phyloP scores from a whole-genome alignment of 1,140 invertebrate genomes.

The Dendrolimus punctatus region DNA sequence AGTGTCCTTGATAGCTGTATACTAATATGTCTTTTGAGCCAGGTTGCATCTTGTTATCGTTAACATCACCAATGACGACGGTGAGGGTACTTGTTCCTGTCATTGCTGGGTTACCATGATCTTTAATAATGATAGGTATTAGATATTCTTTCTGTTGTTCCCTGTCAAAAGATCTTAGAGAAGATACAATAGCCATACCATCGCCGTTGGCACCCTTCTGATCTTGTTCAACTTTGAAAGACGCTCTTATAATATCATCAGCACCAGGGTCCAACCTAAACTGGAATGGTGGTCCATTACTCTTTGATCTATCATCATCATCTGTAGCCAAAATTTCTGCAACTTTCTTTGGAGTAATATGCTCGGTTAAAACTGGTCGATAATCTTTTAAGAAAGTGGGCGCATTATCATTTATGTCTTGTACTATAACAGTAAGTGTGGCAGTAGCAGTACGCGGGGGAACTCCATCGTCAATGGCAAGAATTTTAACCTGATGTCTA shows the following conservation, averaged over 20 bases:
- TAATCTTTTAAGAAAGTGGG: constrained; percentile 94
- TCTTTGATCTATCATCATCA: constrained; percentile 94
- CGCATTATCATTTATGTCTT: constrained; percentile 97
- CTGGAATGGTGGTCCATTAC: constrained; percentile 95
- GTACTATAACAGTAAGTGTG: constrained; percentile 94
- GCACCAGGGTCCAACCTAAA: constrained; percentile 94
- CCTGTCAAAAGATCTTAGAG: constrained; percentile 92
- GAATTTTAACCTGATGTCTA: constrained; percentile 94
- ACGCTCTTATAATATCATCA: constrained; percentile 91
- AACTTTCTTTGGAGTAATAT: constrained; percentile 90
- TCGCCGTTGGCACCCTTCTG: constrained; percentile 96
- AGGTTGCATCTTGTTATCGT: constrained; percentile 97
- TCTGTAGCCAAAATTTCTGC: constrained; percentile 96
- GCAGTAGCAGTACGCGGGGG: constrained; percentile 96
- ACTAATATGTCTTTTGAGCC: constrained; percentile 97
- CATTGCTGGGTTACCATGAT: constrained; percentile 90
- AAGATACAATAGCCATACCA: constrained; percentile 95
- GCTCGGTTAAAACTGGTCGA: constrained; percentile 92
- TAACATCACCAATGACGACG: constrained; percentile 95
- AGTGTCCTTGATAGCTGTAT: constrained; percentile 95
- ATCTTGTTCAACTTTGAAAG: constrained; percentile 95
- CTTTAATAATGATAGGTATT: constrained; percentile 95
- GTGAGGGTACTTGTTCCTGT: constrained; percentile 95
- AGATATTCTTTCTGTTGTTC: constrained; percentile 96
- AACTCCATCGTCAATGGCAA: constrained; percentile 95